Evolutionary conservation across 37 sponge, comb jelly and placozoan genomes (phyloP).

Genomic region (Geodia barretti): DNA sequence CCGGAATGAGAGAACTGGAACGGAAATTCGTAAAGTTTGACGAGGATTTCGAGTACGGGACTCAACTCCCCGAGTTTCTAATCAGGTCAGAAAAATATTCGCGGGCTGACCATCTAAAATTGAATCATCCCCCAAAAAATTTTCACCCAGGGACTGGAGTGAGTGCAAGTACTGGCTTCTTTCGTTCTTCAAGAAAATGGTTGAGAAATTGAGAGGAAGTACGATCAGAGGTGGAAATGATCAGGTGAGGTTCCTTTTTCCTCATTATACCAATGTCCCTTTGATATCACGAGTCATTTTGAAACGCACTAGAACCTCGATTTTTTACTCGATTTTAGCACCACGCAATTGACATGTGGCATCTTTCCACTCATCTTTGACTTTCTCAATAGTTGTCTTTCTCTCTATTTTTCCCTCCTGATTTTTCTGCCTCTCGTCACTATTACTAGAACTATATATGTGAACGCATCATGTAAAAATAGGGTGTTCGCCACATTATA

Average conservation of each 20-base stretch:
- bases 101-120: too few species aligned
- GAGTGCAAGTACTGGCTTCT: conserved; percentile 38
- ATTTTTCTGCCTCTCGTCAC: too few species aligned
- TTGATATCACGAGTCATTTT: too few species aligned
- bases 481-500: too few species aligned
- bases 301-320: too few species aligned
- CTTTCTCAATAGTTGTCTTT: too few species aligned
- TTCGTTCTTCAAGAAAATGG: conserved; percentile 18
- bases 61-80: conserved; percentile 74
- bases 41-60: conserved; percentile 86
- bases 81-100: conserved; percentile 39
- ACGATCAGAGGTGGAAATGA: neutral
- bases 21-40: conserved; percentile 72
- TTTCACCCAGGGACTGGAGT: conserved; percentile 38
- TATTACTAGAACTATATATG: too few species aligned
- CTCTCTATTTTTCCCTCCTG: too few species aligned
- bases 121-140: neutral
- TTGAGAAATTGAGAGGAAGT: conserved; percentile 8
- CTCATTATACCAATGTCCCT: neutral
- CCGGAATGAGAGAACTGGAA: conserved; percentile 34
- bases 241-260: neutral
- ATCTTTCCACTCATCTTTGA: too few species aligned
- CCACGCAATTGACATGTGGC: too few species aligned
- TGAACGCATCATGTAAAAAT: too few species aligned
- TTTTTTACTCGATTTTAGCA: too few species aligned